Evolutionary conservation across 2,113 vertebrate species (phyloP).

Genomic region (Mustela lutreola): DNA sequence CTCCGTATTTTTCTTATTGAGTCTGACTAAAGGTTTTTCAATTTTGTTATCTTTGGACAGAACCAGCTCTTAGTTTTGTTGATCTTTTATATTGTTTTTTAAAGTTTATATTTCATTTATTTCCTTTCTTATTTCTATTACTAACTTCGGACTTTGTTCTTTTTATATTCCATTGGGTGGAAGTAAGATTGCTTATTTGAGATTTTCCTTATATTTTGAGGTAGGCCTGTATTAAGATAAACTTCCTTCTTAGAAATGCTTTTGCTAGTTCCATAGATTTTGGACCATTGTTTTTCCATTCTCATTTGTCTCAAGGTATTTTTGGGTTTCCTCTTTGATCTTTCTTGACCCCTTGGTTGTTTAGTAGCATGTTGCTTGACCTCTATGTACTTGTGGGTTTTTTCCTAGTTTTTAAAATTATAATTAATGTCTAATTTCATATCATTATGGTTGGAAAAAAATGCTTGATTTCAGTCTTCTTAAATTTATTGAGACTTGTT

Average conservation of each 20-base stretch:
- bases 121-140: not conserved
- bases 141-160: not conserved
- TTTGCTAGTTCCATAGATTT: not conserved
- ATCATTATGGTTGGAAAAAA: not conserved
- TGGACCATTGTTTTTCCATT: not conserved
- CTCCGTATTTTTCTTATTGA: not conserved
- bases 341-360: not conserved
- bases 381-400: not conserved
- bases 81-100: not conserved
- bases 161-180: not conserved
- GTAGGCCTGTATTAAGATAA: not conserved
- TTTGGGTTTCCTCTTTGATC: not conserved
- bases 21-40: not conserved
- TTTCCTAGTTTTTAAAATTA: not conserved
- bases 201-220: not conserved
- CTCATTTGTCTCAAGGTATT: not conserved
- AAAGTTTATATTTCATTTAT: not conserved
- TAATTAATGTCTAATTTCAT: not conserved
- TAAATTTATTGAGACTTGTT: not conserved
- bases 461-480: not conserved
- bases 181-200: not conserved
- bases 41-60: not conserved
- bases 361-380: not conserved
- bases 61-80: not conserved
- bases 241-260: not conserved